phyloP scores from a whole-genome alignment of 2,113 vertebrate genomes.

The Neogobius melanostomus region DNA sequence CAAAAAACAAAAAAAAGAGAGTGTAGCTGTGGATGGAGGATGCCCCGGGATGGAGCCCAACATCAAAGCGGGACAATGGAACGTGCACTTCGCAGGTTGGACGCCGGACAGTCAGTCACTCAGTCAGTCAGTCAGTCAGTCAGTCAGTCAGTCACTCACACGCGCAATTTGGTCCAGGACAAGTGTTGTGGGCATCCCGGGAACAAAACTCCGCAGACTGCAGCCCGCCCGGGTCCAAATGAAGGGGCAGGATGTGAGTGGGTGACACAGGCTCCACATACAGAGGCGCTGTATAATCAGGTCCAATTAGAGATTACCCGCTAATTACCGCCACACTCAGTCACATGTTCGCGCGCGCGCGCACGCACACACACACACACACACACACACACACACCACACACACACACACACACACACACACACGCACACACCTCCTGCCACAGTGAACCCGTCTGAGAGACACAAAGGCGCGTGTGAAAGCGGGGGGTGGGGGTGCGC shows the following conservation, averaged over 20 bases:
- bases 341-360: not conserved
- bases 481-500: constrained; percentile 36
- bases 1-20: not conserved
- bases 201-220: constrained; percentile 59
- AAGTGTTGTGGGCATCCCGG: constrained; percentile 11
- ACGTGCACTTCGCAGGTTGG: constrained; percentile 19
- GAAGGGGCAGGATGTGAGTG: constrained; percentile 57
- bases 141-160: not conserved
- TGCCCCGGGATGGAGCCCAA: constrained; percentile 23
- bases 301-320: constrained; percentile 71
- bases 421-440: constrained; percentile 10
- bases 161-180: constrained; percentile 1
- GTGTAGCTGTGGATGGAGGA: constrained; percentile 7
- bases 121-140: constrained; percentile 6
- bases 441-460: constrained; percentile 28
- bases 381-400: constrained; percentile 1
- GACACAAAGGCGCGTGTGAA: constrained; percentile 37
- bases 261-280: constrained; percentile 57
- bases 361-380: constrained; percentile 1
- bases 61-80: constrained; percentile 16
- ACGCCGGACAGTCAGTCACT: not conserved
- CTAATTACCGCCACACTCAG: constrained; percentile 66
- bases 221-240: constrained; percentile 24
- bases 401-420: not conserved
- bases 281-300: constrained; percentile 54